Base-by-base conservation (phyloP, 2,888 invertebrate genomes). In the Pristionchus japonicus region DNA sequence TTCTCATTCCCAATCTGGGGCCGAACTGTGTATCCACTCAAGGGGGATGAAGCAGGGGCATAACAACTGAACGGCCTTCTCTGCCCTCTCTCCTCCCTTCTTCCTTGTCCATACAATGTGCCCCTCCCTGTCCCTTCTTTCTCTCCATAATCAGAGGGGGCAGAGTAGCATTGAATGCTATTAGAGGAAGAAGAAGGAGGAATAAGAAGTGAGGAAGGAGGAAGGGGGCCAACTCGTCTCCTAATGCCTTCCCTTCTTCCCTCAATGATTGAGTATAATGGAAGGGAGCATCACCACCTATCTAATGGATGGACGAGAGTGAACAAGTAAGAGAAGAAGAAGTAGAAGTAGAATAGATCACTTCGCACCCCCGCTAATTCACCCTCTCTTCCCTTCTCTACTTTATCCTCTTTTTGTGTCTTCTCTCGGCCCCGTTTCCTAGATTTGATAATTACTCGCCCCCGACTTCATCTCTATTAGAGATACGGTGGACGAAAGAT, bases 141-240 rank as follows among this genome's bases (percentile, higher is more conserved):
- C 74, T 27, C 74, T 43, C 74, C 23, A 74, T 74, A 74, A 74
- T 74, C 74, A 74, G 74, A 74, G 74, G 74, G 74, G 74, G n/a
- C n/a, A 43, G 34, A 74, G 74, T 74, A 74, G 74, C 74, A 74
- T 74, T 74, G 1, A 40, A 74, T 74, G 74, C 74, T 74, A 74
- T 74, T 74, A 74, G 74, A 74, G 43, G 40, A 74, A 43, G 37
- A n/a, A 74, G 74, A 40, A 40, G 40, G 20, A 64, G 70, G n/a
- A 3, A 34, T 27, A 67, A 67, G 74, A 74, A 40, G 40, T 40
- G 74, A 70, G 70, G 31, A 27, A 31, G 67, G 74, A 37, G 34
- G 31, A 27, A 27, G 67, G 67, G 1, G 74, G 17, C 64, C 74
- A 74, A 74, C 40, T 74, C 43, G 43, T 74, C 74, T 70, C 34